Evolutionary conservation across 1,140 invertebrate species (phyloP).

Genomic region (Penaeus vannamei): DNA sequence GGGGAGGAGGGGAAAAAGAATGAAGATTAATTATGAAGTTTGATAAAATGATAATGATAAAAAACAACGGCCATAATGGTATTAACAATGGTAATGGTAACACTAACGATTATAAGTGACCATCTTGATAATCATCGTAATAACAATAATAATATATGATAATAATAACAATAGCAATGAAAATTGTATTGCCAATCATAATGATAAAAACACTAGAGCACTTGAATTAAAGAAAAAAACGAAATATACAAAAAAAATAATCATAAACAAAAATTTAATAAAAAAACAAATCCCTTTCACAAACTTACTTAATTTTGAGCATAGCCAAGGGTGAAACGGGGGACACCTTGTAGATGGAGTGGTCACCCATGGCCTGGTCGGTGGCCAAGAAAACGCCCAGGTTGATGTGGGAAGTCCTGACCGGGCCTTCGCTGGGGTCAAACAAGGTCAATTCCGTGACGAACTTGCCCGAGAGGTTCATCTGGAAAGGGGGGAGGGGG

Average conservation of each 20-base stretch:
- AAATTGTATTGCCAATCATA: too few relatives aligned
- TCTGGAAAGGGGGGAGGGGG: background rate
- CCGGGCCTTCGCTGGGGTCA: slow-evolving; percentile 20
- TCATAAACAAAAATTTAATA: background rate
- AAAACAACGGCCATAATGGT: too few relatives aligned
- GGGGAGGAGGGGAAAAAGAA: background rate
- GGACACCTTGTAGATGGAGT: slow-evolving; percentile 54
- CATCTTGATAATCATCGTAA: too few relatives aligned
- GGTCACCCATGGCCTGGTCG: slow-evolving; percentile 50
- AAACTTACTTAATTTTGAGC: slow-evolving; percentile 46
- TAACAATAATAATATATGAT: too few relatives aligned
- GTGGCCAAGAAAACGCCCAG: slow-evolving; percentile 54
- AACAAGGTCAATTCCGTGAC: slow-evolving; percentile 47
- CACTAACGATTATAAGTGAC: too few relatives aligned
- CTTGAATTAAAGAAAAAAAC: background rate
- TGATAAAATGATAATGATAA: too few relatives aligned
- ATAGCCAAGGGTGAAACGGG: slow-evolving; percentile 43
- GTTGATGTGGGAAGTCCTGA: background rate
- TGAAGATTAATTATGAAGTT: background rate
- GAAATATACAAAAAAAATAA: background rate
- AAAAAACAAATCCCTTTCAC: background rate
- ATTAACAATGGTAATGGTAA: too few relatives aligned
- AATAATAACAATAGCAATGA: too few relatives aligned
- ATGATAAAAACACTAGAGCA: too few relatives aligned
- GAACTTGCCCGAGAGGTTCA: slow-evolving; percentile 56